A percentile compares a stretch with the other conserved stretches of the same genome.
Evolutionary conservation across 53 echinoderm and acorn worm genomes (phyloP).

Genomic region (Apostichopus leukothele): DNA sequence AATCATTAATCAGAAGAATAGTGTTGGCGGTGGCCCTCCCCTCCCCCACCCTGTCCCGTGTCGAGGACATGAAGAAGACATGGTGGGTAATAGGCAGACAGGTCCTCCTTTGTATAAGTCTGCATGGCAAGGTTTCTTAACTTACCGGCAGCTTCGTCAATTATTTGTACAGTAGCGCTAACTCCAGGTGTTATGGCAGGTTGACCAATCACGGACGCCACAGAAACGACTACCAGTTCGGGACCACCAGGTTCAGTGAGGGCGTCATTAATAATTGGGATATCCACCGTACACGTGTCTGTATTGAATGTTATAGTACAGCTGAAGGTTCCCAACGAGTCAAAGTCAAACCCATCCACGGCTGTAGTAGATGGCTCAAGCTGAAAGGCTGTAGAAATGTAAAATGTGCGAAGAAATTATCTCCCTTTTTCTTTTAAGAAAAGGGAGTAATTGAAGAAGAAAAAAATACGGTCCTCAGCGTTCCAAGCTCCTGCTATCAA

Average conservation of each 20-base stretch:
- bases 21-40: no score
- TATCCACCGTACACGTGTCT: neutral
- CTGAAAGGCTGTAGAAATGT: neutral
- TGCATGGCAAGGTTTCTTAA: no score
- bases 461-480: no score
- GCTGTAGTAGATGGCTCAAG: neutral
- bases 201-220: neutral
- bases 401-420: no score
- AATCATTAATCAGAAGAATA: no score
- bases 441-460: no score
- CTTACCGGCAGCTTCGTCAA: neutral
- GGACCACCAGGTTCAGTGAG: neutral
- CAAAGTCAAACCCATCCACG: neutral
- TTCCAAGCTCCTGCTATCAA: no score
- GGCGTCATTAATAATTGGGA: neutral
- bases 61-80: no score
- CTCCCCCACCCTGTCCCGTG: no score
- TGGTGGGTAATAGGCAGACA: no score
- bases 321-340: neutral
- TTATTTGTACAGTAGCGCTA: neutral
- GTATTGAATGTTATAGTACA: neutral
- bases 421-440: no score
- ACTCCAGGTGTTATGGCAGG: neutral
- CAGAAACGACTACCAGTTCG: neutral
- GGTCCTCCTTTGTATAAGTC: no score